Percentiles rank a stretch among this genome's conserved stretches.
These are phyloP conservation scores for Cacatua alba DNA, from an alignment of 2,113 vertebrate species.

Conservation along the genomic window DNA sequence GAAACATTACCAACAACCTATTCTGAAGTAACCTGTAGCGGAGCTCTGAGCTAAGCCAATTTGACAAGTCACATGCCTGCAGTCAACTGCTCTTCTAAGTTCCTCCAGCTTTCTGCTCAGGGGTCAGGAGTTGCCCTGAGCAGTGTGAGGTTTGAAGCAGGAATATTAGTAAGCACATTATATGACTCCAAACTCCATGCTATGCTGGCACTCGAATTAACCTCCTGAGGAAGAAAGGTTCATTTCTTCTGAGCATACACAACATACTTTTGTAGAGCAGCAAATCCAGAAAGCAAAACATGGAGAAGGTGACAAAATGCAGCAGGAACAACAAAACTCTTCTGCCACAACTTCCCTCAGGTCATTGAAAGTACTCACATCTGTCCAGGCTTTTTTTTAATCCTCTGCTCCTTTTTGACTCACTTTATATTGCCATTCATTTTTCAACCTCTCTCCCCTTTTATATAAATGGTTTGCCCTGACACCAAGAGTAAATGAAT, in stretches of 20 bases:
- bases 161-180: not conserved
- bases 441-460: not conserved
- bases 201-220: not conserved
- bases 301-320: not conserved
- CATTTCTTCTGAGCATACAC: not conserved
- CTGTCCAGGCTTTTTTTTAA: not conserved
- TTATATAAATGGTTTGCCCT: slow-evolving; percentile 40
- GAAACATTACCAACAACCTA: not conserved
- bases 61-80: not conserved
- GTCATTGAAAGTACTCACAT: not conserved
- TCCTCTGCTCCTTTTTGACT: not conserved
- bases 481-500: slow-evolving; percentile 65
- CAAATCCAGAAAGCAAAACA: not conserved
- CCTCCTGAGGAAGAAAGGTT: not conserved
- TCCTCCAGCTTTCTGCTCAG: not conserved
- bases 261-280: not conserved
- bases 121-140: not conserved
- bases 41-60: not conserved
- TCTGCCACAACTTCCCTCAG: not conserved
- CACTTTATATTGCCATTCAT: slow-evolving; percentile 1
- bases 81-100: not conserved
- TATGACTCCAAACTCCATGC: not conserved
- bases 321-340: not conserved
- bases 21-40: not conserved
- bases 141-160: not conserved